These are phyloP conservation scores for Steinernema hermaphroditum DNA, from an alignment of 2,888 invertebrate species.

Conservation along the genomic window DNA sequence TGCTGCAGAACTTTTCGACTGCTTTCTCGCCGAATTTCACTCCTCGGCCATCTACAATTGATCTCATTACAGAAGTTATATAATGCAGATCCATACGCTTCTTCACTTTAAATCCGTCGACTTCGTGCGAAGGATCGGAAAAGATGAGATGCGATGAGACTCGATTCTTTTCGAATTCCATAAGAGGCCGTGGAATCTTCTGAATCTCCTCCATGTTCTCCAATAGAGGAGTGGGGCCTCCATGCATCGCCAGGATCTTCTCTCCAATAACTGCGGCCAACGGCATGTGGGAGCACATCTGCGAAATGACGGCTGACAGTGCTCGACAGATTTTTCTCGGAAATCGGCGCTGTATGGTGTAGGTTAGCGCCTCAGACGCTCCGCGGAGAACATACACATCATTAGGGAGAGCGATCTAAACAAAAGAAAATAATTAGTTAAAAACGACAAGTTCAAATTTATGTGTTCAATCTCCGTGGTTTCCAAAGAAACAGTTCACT, in stretches of 20 bases:
- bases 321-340: slow-evolving; percentile 25
- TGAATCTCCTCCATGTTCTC: slow-evolving; percentile 15
- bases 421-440: background rate
- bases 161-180: background rate
- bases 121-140: slow-evolving; percentile 9
- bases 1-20: slow-evolving; percentile 15
- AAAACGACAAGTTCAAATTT: background rate
- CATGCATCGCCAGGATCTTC: slow-evolving; percentile 23
- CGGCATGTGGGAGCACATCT: slow-evolving; percentile 27
- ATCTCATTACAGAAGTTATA: background rate
- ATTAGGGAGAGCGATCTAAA: slow-evolving; percentile 31
- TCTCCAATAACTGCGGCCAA: slow-evolving; percentile 20
- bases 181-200: background rate
- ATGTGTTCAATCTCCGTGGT: no score
- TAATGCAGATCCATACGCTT: background rate
- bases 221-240: slow-evolving; percentile 19
- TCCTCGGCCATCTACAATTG: slow-evolving; percentile 25
- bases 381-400: slow-evolving; percentile 28
- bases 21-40: background rate
- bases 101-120: slow-evolving; percentile 11
- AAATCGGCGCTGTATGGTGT: background rate
- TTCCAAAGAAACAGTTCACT: no score
- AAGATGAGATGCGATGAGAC: slow-evolving; percentile 27
- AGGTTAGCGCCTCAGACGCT: slow-evolving; percentile 29
- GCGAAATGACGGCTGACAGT: slow-evolving; percentile 12